Evolutionary conservation across 2,888 invertebrate genomes (phyloP), one percentile per base, ranked within the genome.

Genomic region (Antitype chi): DNA sequence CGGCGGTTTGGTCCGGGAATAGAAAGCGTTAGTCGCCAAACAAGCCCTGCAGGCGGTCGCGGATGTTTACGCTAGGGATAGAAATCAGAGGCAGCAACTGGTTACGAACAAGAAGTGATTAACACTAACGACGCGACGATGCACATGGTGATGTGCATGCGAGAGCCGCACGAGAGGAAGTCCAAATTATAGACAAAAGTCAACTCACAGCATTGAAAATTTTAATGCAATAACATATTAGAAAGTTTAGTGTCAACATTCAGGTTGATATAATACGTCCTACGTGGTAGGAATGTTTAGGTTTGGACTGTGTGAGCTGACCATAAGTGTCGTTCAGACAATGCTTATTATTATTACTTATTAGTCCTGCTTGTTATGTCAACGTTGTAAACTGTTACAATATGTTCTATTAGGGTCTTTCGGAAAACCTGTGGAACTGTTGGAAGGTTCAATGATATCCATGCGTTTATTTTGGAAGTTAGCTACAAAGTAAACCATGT

Each of bases 11-110:
- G 89, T 90, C 89, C 88, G 89, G 91, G 92, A 92, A 91, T 94
- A 94, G 94, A 94, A 95, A 95, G 94, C 93, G 87, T 87, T 89
- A 90, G 90, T 90, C 84, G 90, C 91, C 88, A 90, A 90, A 91
- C 91, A 85, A 90, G 93, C 93, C 91, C 91, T 91, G 89, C 89
- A 89, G 88, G 86, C 88, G 85, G 89, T 92, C 88, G 89, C 94
- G 94, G 94, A 94, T 94, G 93, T 93, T 92, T 90, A 92, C 90
- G 90, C 89, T 88, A 90, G 89, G 92, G 92, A 93, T 93, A 93
- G 92, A 94, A 94, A 94, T 94, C 92, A 92, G 86, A 88, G 82
- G 86, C 85, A 88, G 87, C 87, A 86, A 92, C 91, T 90, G 90
- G 92, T 92, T 91, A 89, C 82, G 85, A 90, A 89, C 87, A 90